Base-by-base conservation (phyloP, 2,888 invertebrate genomes). In the Acleris cristana region DNA sequence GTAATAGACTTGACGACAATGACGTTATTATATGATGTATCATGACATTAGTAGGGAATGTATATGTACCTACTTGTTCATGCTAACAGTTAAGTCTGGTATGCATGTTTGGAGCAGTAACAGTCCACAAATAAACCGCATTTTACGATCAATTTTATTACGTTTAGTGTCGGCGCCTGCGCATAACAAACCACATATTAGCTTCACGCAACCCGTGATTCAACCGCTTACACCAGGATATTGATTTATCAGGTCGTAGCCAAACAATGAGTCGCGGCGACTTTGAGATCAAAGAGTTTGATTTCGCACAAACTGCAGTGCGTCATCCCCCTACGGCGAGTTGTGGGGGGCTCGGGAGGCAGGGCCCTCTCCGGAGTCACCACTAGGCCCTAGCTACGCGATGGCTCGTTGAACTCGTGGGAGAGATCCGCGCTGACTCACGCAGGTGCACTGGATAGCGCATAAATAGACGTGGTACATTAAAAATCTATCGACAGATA, bases 191-290 rank as follows among this genome's bases (percentile, higher is more conserved):
- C 57, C n/a, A 30, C 48, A 48, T 58, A 26, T 58, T 58, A 30
- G 48, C 58, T 5, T 40, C 30, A 23, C 51, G 60, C 51, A 55
- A 60, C 55, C 19, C 44, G 56, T 66, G 66, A 66, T 62, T 66
- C 66, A 66, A 62, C 61, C 52, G 61, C 61, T 56, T n/a, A 56
- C 55, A 65, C 66, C 66, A 66, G 66, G 66, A 66, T 66, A 66
- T 62, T 56, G 61, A 66, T 66, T 61, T 56, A 62, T 62, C 64
- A 26, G 55, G 56, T 40, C 60, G 40, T 64, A 60, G 56, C 34
- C 61, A 62, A 65, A 66, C 66, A 62, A 57, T 62, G 66, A 61
- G 58, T 51, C 44, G 66, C 66, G 66, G 66, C 61, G 30, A 18
- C 66, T 62, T 66, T 66, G 34, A 66, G 66, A 66, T 66, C 61